phyloP scores from a whole-genome alignment of 30 jellyfish, hydroid and myxozoan species.

The Turritopsis rubra region DNA sequence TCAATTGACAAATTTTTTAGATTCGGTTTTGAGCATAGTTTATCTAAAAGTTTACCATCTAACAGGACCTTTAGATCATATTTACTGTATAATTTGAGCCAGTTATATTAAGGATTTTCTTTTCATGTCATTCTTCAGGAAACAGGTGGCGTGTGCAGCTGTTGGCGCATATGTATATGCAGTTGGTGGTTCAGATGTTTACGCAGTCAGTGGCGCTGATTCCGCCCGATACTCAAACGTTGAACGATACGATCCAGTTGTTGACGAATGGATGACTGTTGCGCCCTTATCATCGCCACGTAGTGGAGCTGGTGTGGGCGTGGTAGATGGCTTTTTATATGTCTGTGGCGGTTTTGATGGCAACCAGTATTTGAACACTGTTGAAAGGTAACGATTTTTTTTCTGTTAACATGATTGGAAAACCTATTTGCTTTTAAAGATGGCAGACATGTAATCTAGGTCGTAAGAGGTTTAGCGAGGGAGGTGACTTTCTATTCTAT shows the following conservation, averaged over 20 bases:
- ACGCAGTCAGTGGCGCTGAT: constrained; percentile 9
- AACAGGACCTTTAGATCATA: no score
- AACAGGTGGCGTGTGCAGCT: constrained; percentile 86
- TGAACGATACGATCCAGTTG: constrained; percentile 76
- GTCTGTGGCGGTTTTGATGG: constrained; percentile 96
- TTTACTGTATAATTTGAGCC: no score
- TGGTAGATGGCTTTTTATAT: constrained; percentile 73
- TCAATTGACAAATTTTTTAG: no score
- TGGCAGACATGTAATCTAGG: neutral
- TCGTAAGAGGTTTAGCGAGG: neutral
- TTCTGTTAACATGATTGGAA: no score
- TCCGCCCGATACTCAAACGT: constrained; percentile 48
- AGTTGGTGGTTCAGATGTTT: constrained; percentile 73
- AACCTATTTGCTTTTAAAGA: neutral
- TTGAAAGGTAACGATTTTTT: constrained; percentile 48
- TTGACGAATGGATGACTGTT: constrained; percentile 81
- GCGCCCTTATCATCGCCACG: constrained; percentile 72
- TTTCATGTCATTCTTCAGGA: no score
- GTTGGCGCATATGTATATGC: constrained; percentile 83
- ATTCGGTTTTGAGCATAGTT: no score
- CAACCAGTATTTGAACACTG: constrained; percentile 62
- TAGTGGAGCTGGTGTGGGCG: constrained; percentile 92
- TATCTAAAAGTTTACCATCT: no score
- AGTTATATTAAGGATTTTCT: no score
- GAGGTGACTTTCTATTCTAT: neutral